Percentiles rank a stretch among this genome's conserved stretches.
Conservation (phyloP, 2,888 invertebrate genomes). For the Polyommatus iphigenia region DNA sequence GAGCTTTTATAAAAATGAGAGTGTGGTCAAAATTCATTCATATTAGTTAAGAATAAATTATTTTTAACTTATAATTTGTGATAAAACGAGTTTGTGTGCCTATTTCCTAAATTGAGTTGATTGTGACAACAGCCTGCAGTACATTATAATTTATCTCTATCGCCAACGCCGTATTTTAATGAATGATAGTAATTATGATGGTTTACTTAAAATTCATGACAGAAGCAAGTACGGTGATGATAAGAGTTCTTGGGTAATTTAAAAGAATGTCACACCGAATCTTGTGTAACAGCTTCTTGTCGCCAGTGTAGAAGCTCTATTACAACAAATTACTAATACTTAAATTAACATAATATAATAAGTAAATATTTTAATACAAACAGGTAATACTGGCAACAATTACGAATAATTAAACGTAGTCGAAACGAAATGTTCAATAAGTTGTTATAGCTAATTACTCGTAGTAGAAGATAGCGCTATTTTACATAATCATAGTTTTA, state of each 20-base stretch:
- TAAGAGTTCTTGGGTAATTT: background rate
- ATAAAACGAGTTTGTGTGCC: background rate
- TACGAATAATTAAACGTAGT: background rate
- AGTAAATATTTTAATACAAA: background rate
- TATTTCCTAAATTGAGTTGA: background rate
- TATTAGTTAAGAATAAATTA: background rate
- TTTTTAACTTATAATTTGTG: background rate
- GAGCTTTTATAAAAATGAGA: background rate
- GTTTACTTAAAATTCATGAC: slow-evolving; percentile 14
- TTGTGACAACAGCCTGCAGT: background rate
- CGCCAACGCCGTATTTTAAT: background rate
- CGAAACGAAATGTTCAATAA: background rate
- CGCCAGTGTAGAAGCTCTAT: background rate
- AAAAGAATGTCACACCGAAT: background rate
- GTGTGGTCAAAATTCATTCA: background rate
- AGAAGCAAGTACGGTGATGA: background rate
- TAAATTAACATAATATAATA: background rate
- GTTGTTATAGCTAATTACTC: background rate
- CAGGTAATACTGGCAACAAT: background rate
- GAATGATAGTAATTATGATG: slow-evolving; percentile 2
- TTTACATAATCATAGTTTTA: background rate
- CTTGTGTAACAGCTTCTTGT: slow-evolving; percentile 5
- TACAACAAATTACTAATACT: background rate
- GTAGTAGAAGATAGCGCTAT: background rate
- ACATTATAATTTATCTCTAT: background rate